A percentile compares a stretch with the other conserved stretches of the same genome.
Conservation (phyloP, 2,797 vertebrate species). For the Aselliscus stoliczkanus region DNA sequence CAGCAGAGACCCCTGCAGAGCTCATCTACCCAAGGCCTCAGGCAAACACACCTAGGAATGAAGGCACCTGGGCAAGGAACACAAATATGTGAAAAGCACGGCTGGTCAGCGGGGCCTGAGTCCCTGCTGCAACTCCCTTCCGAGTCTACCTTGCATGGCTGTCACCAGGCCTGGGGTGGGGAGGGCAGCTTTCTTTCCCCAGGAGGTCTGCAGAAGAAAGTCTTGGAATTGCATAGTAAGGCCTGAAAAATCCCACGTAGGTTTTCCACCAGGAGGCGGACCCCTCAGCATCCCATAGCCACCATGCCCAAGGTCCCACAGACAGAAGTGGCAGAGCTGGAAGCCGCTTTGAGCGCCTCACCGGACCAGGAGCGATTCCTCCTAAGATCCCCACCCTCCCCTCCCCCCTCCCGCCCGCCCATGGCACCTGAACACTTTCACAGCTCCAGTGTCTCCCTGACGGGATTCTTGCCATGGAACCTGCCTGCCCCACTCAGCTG, state of each 20-base stretch:
- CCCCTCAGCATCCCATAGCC: rapidly evolving
- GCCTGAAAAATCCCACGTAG: neutral
- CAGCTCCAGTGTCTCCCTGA: rapidly evolving
- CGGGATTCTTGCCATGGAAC: rapidly evolving
- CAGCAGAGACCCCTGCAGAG: neutral
- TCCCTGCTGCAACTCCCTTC: neutral
- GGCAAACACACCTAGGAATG: neutral
- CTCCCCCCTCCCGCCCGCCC: no score
- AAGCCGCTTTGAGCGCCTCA: neutral
- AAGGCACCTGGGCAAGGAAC: rapidly evolving
- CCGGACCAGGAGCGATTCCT: rapidly evolving
- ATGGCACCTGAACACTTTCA: rapidly evolving
- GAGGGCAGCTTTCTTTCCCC: neutral
- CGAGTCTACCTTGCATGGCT: neutral
- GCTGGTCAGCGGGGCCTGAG: neutral
- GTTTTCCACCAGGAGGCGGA: neutral
- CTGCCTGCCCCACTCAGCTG: neutral
- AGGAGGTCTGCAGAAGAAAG: neutral
- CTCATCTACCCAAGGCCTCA: rapidly evolving
- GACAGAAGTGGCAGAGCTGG: neutral
- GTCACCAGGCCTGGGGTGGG: neutral
- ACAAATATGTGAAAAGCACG: no score
- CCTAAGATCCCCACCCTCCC: no score
- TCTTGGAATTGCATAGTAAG: neutral
- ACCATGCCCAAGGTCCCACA: rapidly evolving